Evolutionary conservation across 2,888 invertebrate genomes (phyloP), one percentile per base, ranked within the genome.

Genomic region (Philereme vetulata): DNA sequence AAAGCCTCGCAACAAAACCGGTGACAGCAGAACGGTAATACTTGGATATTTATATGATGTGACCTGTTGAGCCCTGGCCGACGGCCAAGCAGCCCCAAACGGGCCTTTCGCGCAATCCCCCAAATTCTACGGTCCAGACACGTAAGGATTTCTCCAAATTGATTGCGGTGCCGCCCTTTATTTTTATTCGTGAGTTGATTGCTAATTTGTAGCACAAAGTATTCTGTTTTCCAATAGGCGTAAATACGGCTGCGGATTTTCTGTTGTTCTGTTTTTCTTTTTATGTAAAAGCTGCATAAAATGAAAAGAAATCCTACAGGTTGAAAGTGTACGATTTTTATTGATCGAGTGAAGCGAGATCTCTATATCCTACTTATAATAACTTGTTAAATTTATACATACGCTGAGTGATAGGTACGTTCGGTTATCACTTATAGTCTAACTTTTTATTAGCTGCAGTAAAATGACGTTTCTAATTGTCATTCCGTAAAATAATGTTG

Each of bases 11-110:
- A 38, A 47, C 50, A 54, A 46, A 46, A 34, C 54, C 36, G 51
- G 38, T 62, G 62, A 40, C 55, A 56, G 50, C 47, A 61, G 57
- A 57, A 48, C 42, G 48, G 60, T 67, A 67, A 66, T 61, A 62
- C 60, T 48, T 35, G 53, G 63, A 35, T 51, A 51, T 67, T 65
- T 64, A 63, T 56, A 65, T 67, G 66, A 65, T 55, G 62, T 65
- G 75, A 81, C 81, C 80, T 80, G 80, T 80, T 81, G 80, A 76
- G 59, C 70, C 60, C 52, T 56, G 80, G 80, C 80, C 65, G 60
- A 50, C 68, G 50, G 74, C 80, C 81, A 80, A 78, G 49, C 56
- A 48, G 35, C 58, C 55, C 50, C 52, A 36, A 55, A 62, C 52
- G 53, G 54, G 43, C 53, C 50, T 68, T 72, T 67, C 66, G 60